Conservation (phyloP, 2,797 vertebrate genomes). For the Melanotaenia trifasciata region DNA sequence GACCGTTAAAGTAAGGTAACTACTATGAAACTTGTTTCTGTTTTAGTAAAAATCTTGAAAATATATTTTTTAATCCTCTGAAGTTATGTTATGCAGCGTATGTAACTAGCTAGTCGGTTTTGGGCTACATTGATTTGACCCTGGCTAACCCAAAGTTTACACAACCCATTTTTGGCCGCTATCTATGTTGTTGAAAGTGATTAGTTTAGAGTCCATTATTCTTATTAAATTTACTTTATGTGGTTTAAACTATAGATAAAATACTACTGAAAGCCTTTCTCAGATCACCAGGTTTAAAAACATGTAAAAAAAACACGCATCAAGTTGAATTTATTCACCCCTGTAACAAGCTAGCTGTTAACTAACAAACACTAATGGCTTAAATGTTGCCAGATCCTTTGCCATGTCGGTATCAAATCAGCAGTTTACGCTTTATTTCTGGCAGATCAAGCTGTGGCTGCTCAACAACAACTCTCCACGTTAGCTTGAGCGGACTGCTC, state of each 20-base stretch:
- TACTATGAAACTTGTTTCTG: neutral
- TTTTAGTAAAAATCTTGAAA: neutral
- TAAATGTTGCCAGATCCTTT: neutral
- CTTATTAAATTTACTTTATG: neutral
- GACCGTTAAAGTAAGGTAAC: slow-evolving; percentile 51
- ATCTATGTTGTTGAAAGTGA: neutral
- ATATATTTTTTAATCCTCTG: neutral
- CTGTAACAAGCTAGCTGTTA: neutral
- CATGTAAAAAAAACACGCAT: neutral
- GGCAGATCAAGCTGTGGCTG: neutral
- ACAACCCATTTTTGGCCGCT: neutral
- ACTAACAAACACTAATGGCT: neutral
- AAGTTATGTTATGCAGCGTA: slow-evolving; percentile 2
- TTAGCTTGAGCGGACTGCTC: neutral
- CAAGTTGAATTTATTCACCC: neutral
- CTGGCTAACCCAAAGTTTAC: slow-evolving; percentile 14
- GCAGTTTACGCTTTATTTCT: too few species aligned
- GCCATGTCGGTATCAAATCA: too few species aligned
- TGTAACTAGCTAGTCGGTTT: neutral
- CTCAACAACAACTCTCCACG: neutral
- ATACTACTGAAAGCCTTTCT: neutral
- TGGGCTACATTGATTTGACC: neutral
- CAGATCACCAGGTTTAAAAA: neutral
- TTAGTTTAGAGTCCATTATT: neutral
- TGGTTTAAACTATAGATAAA: neutral